Percentiles rank a stretch among this genome's conserved stretches.
Conservation (phyloP, 2,888 invertebrate genomes). For the Eurytoma californica region DNA sequence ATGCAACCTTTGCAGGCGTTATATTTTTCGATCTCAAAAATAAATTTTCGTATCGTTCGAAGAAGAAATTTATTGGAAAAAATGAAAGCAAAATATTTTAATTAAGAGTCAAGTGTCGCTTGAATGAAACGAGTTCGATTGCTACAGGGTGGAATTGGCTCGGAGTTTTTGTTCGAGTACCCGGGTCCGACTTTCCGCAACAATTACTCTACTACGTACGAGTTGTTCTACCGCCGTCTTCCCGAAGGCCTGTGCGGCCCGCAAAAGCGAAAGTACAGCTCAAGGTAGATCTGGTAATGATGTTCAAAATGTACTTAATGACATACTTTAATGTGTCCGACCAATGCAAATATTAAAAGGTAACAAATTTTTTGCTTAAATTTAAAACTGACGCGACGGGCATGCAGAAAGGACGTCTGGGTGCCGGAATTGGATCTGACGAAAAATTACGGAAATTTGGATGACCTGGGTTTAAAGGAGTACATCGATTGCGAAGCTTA, state of each 20-base stretch:
- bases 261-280: conserved; percentile 26
- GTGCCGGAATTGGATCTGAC: conserved; percentile 43
- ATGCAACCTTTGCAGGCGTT: too few species aligned
- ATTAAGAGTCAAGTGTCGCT: too few species aligned
- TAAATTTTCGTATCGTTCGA: too few species aligned
- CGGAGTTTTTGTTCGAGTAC: conserved; percentile 40
- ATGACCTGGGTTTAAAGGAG: conserved; percentile 15
- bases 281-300: conserved; percentile 36
- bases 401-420: conserved; percentile 50
- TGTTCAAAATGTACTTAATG: background rate
- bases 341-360: too few species aligned
- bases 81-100: too few species aligned
- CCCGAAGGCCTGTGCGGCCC: conserved; percentile 34
- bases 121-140: background rate
- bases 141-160: conserved; percentile 39
- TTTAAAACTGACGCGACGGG: too few species aligned
- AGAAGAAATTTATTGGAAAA: too few species aligned
- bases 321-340: too few species aligned
- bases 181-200: background rate
- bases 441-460: conserved; percentile 39
- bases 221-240: conserved; percentile 35
- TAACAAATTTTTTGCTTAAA: background rate
- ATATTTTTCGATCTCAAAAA: too few species aligned
- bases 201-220: conserved; percentile 49
- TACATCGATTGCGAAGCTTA: background rate